Percentiles rank a stretch among this genome's conserved stretches.
Evolutionary conservation across 2,888 invertebrate species (phyloP).

Genomic region (Lochmaea crataegi): DNA sequence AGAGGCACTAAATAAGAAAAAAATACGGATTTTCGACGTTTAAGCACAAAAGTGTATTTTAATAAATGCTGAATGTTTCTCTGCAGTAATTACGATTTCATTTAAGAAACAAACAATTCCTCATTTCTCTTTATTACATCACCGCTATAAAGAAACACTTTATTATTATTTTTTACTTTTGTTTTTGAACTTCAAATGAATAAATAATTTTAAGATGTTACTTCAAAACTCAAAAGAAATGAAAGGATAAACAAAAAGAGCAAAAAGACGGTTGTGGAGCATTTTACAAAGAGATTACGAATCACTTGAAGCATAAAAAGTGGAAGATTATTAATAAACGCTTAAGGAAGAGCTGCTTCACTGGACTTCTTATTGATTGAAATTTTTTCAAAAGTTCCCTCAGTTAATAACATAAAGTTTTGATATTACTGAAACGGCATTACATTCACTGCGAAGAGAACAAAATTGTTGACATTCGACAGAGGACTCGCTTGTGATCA

Average conservation of each 20-base stretch:
- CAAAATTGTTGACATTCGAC: too few relatives aligned
- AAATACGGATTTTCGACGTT: background rate
- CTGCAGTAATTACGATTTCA: background rate
- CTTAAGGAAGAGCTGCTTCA: background rate
- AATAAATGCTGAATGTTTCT: conserved; percentile 1
- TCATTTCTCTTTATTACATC: conserved; percentile 16
- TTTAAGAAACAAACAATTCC: background rate
- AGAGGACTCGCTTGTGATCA: too few relatives aligned
- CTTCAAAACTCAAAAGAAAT: conserved; percentile 8
- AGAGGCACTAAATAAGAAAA: background rate
- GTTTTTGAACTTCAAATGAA: conserved; percentile 14
- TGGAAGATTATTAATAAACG: conserved; percentile 16
- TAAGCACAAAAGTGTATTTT: background rate
- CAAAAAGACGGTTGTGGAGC: background rate
- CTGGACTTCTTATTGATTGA: background rate
- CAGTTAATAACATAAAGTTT: background rate
- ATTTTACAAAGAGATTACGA: conserved; percentile 13
- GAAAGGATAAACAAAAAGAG: conserved; percentile 18
- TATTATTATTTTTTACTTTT: conserved; percentile 13
- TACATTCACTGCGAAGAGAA: background rate
- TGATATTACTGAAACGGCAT: background rate
- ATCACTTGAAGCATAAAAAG: conserved; percentile 15
- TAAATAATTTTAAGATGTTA: conserved; percentile 9
- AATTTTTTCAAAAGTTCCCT: background rate
- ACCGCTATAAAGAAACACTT: conserved; percentile 17